These are phyloP conservation scores for Eudasyphora cyanicolor DNA, from an alignment of 2,888 invertebrate species.

Conservation along the genomic window DNA sequence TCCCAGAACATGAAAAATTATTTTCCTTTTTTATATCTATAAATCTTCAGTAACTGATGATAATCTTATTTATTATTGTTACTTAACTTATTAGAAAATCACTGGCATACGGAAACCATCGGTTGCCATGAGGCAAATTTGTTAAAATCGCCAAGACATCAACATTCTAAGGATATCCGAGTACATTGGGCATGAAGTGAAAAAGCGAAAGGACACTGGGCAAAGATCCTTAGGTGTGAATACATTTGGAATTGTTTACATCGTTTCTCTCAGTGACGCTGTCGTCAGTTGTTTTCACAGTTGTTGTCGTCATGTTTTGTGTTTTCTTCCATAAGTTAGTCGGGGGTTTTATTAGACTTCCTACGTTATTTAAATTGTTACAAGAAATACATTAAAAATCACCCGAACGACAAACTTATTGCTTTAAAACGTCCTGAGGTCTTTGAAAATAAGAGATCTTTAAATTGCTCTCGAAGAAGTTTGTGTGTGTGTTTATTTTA, in stretches of 20 bases:
- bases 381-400: too few relatives aligned
- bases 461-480: too few relatives aligned
- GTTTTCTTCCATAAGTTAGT: background rate
- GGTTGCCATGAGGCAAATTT: background rate
- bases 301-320: background rate
- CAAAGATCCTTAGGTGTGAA: background rate
- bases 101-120: background rate
- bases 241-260: background rate
- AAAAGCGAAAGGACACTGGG: background rate
- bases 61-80: constrained; percentile 11
- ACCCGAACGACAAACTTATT: too few relatives aligned
- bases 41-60: background rate
- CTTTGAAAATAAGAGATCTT: too few relatives aligned
- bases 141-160: background rate
- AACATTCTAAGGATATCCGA: too few relatives aligned
- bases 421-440: too few relatives aligned
- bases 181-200: background rate
- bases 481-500: too few relatives aligned
- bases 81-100: constrained; percentile 1
- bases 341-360: too few relatives aligned
- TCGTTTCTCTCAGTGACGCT: background rate
- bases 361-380: too few relatives aligned
- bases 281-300: background rate
- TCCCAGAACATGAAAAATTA: too few relatives aligned
- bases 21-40: background rate